Conservation (phyloP, 2,797 vertebrate species). For the Eremophila alpestris region DNA sequence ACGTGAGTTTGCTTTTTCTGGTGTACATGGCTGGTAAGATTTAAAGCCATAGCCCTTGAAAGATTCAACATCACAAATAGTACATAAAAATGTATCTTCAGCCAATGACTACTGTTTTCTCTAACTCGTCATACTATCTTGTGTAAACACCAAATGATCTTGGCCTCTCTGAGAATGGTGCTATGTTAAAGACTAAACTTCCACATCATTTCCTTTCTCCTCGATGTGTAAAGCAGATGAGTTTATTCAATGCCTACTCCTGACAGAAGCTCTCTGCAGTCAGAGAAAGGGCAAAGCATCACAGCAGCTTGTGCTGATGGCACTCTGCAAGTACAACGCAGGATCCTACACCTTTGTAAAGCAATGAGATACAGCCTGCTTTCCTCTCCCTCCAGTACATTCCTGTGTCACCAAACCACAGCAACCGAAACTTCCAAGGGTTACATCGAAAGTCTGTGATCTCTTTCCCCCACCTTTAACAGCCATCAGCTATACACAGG, state of each 20-base stretch:
- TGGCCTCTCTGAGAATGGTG: background rate
- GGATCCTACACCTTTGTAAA: background rate
- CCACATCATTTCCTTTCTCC: constrained; percentile 36
- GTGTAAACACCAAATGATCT: background rate
- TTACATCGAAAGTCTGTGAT: background rate
- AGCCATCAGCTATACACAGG: background rate
- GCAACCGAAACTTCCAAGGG: background rate
- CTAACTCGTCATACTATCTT: background rate
- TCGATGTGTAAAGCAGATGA: constrained; percentile 8
- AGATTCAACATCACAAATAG: background rate
- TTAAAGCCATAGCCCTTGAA: background rate
- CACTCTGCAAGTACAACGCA: accelerated
- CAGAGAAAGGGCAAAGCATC: background rate
- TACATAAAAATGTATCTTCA: background rate
- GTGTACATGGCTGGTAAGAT: background rate
- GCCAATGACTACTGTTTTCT: background rate
- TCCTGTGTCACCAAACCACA: background rate
- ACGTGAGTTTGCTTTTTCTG: background rate
- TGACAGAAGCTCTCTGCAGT: background rate
- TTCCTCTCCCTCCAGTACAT: background rate
- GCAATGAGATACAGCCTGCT: background rate
- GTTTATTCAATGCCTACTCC: background rate
- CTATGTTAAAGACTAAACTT: background rate
- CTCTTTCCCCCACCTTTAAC: background rate
- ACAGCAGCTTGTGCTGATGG: background rate